phyloP scores from a whole-genome alignment of 2,888 invertebrate genomes.

The Drosophila anomalata region DNA sequence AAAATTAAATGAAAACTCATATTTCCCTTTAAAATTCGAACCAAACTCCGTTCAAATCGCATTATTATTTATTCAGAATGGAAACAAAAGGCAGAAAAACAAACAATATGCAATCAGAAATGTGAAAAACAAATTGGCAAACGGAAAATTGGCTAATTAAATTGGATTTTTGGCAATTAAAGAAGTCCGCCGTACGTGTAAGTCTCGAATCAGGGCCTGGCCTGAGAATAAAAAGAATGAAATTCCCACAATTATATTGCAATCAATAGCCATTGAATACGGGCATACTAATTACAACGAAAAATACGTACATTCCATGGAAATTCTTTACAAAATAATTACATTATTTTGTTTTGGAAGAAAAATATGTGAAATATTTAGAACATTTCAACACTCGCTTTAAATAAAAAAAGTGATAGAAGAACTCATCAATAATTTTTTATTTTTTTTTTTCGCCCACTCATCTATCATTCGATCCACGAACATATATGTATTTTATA shows the following conservation, averaged over 20 bases:
- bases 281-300: not conserved
- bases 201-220: not conserved
- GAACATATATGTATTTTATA: constrained; percentile 10
- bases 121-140: not conserved
- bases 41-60: constrained; percentile 3
- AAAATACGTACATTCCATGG: not conserved
- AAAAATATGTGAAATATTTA: too few relatives aligned
- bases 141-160: not conserved
- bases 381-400: constrained; percentile 23
- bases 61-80: not conserved
- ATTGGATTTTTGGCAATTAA: not conserved
- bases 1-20: too few relatives aligned
- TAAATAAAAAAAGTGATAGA: constrained; percentile 9
- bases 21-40: too few relatives aligned
- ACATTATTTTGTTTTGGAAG: too few relatives aligned
- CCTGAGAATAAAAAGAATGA: not conserved
- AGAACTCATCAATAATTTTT: constrained; percentile 34
- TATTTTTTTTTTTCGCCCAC: constrained; percentile 21
- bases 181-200: not conserved
- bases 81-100: too few relatives aligned
- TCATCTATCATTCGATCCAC: constrained; percentile 36
- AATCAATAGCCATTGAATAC: constrained; percentile 7
- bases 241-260: constrained; percentile 8
- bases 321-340: too few relatives aligned
- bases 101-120: not conserved